Base-by-base conservation (phyloP, 2,797 vertebrate genomes). In the Galagoides demidoff region DNA sequence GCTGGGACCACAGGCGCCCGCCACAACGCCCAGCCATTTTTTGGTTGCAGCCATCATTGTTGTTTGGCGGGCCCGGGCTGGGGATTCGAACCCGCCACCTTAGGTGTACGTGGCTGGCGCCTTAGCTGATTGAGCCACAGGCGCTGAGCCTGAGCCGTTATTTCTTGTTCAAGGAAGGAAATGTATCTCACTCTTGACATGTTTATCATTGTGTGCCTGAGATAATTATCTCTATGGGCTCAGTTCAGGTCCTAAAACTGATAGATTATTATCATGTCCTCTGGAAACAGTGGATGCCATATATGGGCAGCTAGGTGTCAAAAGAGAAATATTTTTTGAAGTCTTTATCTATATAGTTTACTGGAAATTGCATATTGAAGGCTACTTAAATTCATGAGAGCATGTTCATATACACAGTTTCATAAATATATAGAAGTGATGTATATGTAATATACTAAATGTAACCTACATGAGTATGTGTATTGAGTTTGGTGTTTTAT, bases 181-280 rank as follows among this genome's bases (percentile, higher is more conserved):
- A 98, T 97, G 93, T 96, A 98, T 92, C 87, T 96, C 7, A 39
- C 97, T 98, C 98, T 98, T 98, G 98, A 98, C 98, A 97, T 98
- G 98, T 98, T 98, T 98, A 98, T 98, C 97, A 98, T 98, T 98
- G 98, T 97, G 95, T 97, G 96, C 88, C 96, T 97, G 97, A 98
- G 97, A 96, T 98, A 98, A 98, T 98, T 98, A 98, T 98, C 97
- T 98, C 98, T 97, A 94, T 97, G 97, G 96, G 96, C 97, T 98
- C 96, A 85, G 95, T 97, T 92, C 97, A 98, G 96, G 97, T 98
- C 97, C 97, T 96, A 97, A 97, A 98, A 92, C 93, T 97, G 97
- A 98, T 96, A 97, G 98, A 97, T 98, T 98, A 98, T 98, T 97
- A 98, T 98, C 97, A 96, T 95, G 90, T 98, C 98, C 96, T 98